Evolutionary conservation across 1,140 invertebrate genomes (phyloP), one percentile per base, ranked within the genome.

Genomic region (Tribolium castaneum): DNA sequence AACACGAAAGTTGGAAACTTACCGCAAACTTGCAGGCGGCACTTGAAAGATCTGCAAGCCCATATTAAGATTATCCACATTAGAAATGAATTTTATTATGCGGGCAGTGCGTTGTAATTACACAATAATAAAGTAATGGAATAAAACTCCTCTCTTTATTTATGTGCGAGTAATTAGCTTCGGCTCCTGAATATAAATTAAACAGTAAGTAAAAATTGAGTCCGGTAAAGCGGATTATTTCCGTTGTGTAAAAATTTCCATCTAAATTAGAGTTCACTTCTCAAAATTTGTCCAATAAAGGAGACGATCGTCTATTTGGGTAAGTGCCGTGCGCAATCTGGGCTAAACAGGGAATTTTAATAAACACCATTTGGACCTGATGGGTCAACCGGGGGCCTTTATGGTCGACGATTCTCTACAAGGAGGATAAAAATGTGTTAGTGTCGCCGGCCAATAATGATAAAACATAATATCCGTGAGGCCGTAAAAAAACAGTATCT

Each of bases 381-480:
- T 66, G 25, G 59, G 59, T 66, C 59, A 66, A 66, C 12, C 3
- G 30, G 59, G 34, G 14, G 30, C 34, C 12, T 66, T 66, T 66
- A 66, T 66, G 30, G 59, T 25, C 59, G 59, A 66, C 59, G 59
- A 66, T 66, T 66, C 59, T 66, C 25, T 66, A 34, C 14, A 16
- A 19, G 49, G 19, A 73, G 49, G 49, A 73, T 51, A 78, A 78
- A 78, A 78, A 76, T 76, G 76, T 78, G 59, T 66, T 66, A 66
- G 59, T 66, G 59, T 66, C 59, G 39, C 59, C 30, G 30, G 59
- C 59, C 59, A 66, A 66, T 66, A 56, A 75, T 78, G 71, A 66
- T 75, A 78, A 78, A 78, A 49, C 66, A 78, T 22, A 75, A 78
- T 72, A 78, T 73, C 34, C 76, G 45, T 34, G 30, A 66, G 16